Evolutionary conservation across 2,888 invertebrate genomes (phyloP), one percentile per base, ranked within the genome.

Genomic region (Drosophila histrio): DNA sequence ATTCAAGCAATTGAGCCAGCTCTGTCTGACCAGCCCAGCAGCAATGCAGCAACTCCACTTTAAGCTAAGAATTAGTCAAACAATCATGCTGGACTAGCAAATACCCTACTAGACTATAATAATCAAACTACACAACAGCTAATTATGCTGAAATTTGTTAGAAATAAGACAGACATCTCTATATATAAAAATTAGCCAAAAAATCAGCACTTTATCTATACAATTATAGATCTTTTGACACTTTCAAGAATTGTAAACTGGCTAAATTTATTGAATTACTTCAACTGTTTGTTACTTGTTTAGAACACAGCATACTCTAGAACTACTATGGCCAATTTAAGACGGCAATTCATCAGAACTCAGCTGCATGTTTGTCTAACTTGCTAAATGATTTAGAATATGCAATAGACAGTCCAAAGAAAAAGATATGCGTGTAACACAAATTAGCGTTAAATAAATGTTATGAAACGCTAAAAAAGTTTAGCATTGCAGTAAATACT

Each of bases 1-100:
- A 53, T 53, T 54, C 54, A 54, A 32, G 24, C 26, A 39, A 47
- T n/a, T 30, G n/a, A 38, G 61, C 28, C 41, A 28, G 15, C 34
- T 36, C 21, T 21, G 26, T 52, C 36, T 72, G 34, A 50, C 50
- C 49, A 50, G 21, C 57, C 38, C 57, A 56, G 17, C 56, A 21
- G 41, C 34, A 22, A 19, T 22, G 46, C 56, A 56, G 46, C 22
- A 44, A 56, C 56, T 36, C 19, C 47, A 56, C 24, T 26, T 56
- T 1, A 56, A 19, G 13, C 21, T 8, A 32, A 34, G 11, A 32
- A 34, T 19, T 9, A 17, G 7, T n/a, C 2, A 38, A 2, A 17
- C 0, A 38, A 5, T 3, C 19, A 5, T 38, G 21, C 11, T 4
- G 17, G 24, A 36, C 26, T 26, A 19, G 4, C 5, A 26, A 1